Percentiles rank a stretch among this genome's conserved stretches.
These are phyloP conservation scores for Jaculus jaculus DNA, from an alignment of 2,113 vertebrate genomes.

Conservation along the genomic window DNA sequence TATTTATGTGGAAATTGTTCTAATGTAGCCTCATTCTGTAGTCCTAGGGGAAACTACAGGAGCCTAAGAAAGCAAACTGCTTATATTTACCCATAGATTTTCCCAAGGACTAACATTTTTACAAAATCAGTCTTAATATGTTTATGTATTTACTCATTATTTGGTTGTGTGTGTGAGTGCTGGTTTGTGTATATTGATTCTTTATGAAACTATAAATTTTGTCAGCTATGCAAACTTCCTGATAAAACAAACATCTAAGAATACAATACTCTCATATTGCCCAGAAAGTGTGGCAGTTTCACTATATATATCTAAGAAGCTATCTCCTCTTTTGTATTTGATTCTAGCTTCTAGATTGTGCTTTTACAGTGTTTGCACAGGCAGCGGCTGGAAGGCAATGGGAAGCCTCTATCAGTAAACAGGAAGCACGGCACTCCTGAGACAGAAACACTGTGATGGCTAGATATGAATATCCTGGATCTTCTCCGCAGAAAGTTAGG, in stretches of 20 bases:
- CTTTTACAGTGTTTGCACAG: not conserved
- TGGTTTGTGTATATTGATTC: not conserved
- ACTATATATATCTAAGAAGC: not conserved
- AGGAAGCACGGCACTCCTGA: not conserved
- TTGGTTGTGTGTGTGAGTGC: not conserved
- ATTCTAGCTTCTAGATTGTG: not conserved
- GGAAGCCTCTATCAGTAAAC: not conserved
- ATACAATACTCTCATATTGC: not conserved
- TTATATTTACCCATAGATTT: not conserved
- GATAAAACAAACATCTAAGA: not conserved
- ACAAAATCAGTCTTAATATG: not conserved
- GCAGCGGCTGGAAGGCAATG: no score
- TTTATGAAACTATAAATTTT: no score
- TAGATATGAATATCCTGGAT: not conserved
- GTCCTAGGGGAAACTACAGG: not conserved
- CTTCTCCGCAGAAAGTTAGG: not conserved
- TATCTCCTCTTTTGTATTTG: not conserved
- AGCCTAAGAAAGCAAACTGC: not conserved
- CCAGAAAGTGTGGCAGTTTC: no score
- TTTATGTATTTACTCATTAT: not conserved
- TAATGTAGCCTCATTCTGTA: not conserved
- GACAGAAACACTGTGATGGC: not conserved
- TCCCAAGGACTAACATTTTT: not conserved
- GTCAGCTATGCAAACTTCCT: no score
- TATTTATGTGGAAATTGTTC: conserved; percentile 7